A percentile compares a stretch with the other conserved stretches of the same genome.
phyloP scores from a whole-genome alignment of 1,140 invertebrate species.

The Sycophaga agraensis region DNA sequence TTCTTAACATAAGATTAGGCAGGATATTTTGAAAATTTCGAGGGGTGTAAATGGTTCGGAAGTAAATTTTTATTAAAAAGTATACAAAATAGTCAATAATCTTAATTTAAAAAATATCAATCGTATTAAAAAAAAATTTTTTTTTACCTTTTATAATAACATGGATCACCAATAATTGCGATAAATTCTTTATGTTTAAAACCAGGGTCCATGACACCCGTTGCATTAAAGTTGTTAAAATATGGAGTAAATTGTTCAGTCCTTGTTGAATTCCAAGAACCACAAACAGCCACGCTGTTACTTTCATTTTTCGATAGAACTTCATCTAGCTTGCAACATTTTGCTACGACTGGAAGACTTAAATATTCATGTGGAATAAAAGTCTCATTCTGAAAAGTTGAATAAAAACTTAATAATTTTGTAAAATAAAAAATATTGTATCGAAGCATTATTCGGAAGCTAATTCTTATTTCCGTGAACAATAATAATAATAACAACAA shows the following conservation, averaged over 20 bases:
- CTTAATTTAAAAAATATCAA: too few species aligned
- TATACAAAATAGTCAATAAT: background rate
- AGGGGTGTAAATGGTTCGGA: too few species aligned
- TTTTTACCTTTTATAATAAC: constrained; percentile 59
- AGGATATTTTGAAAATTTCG: too few species aligned
- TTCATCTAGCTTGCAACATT: constrained; percentile 46
- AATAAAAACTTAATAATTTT: too few species aligned
- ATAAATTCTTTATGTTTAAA: constrained; percentile 56
- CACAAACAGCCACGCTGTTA: constrained; percentile 29
- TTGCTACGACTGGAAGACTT: constrained; percentile 42
- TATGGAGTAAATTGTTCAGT: constrained; percentile 45
- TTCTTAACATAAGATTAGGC: too few species aligned
- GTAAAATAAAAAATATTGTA: too few species aligned
- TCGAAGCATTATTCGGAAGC: too few species aligned
- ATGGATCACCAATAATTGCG: constrained; percentile 61
- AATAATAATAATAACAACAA: too few species aligned
- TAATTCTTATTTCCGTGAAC: too few species aligned
- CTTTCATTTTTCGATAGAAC: constrained; percentile 33
- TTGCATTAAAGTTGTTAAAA: constrained; percentile 60
- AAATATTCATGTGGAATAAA: constrained; percentile 26
- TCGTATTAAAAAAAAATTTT: too few species aligned
- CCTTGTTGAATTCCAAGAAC: background rate
- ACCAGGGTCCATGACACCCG: constrained; percentile 52
- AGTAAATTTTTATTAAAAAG: too few species aligned
- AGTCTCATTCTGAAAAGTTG: constrained; percentile 34